phyloP scores from a whole-genome alignment of 2,113 vertebrate species.

The Mohoua ochrocephala region DNA sequence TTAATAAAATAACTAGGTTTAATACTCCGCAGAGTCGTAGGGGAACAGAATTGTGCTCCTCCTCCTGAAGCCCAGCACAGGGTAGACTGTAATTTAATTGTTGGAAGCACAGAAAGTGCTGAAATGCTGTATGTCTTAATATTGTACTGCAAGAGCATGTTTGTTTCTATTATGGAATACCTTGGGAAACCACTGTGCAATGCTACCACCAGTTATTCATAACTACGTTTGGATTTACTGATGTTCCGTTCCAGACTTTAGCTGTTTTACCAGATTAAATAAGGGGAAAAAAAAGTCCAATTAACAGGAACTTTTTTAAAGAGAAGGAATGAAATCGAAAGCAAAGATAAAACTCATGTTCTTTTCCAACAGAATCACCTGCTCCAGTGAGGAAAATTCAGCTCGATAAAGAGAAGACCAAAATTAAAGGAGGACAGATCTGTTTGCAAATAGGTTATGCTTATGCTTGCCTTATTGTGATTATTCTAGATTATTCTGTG shows the following conservation, averaged over 20 bases:
- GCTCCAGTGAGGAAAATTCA: not conserved
- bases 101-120: conserved; percentile 18
- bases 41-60: conserved; percentile 27
- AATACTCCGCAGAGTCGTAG: conserved; percentile 6
- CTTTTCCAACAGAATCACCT: not conserved
- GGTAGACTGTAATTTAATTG: conserved; percentile 51
- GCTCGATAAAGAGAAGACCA: not conserved
- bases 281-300: not conserved
- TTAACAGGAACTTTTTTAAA: not conserved
- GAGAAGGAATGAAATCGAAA: not conserved
- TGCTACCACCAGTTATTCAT: not conserved
- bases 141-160: not conserved
- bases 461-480: not conserved
- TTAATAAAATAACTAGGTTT: conserved; percentile 62
- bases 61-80: not conserved
- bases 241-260: not conserved
- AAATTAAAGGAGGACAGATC: not conserved
- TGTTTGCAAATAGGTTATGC: not conserved
- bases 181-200: conserved; percentile 25
- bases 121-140: conserved; percentile 40
- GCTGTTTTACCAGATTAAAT: not conserved
- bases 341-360: not conserved
- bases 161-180: conserved; percentile 41
- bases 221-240: not conserved
- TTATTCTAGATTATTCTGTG: not conserved